These are phyloP conservation scores for Oenanthe melanoleuca DNA, from an alignment of 2,113 vertebrate genomes.

Conservation along the genomic window DNA sequence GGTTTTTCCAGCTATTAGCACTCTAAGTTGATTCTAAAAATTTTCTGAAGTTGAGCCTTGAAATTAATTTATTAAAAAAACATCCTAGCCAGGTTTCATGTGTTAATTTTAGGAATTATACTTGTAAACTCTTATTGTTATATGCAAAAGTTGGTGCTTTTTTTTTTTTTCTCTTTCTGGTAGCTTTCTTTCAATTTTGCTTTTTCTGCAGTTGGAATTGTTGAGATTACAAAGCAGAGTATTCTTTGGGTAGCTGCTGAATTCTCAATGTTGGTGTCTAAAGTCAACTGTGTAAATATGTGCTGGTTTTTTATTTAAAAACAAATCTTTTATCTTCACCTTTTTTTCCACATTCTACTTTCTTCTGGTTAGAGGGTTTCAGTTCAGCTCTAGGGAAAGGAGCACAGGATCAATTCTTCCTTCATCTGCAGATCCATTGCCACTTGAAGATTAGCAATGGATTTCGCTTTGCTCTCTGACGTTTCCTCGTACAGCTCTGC, in stretches of 20 bases:
- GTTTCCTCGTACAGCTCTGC: not conserved
- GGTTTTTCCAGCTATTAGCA: not conserved
- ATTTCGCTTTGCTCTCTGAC: not conserved
- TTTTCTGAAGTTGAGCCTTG: not conserved
- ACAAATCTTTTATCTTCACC: not conserved
- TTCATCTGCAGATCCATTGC: not conserved
- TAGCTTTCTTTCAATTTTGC: not conserved
- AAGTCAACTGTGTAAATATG: not conserved
- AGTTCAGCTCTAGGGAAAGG: not conserved
- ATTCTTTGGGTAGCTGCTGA: not conserved
- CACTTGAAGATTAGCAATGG: not conserved
- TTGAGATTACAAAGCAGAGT: not conserved
- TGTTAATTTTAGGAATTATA: not conserved
- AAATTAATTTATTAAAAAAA: not conserved
- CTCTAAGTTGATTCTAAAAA: not conserved
- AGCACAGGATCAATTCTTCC: not conserved
- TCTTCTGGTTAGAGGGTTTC: not conserved
- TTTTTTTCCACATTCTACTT: not conserved
- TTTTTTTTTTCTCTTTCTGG: not conserved
- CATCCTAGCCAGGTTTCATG: not conserved
- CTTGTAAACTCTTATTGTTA: not conserved
- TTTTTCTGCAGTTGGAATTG: not conserved
- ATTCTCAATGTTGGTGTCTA: not conserved
- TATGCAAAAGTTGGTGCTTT: not conserved
- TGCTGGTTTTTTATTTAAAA: not conserved